phyloP scores from a whole-genome alignment of 2,888 invertebrate species.

The Callimorpha dominula region DNA sequence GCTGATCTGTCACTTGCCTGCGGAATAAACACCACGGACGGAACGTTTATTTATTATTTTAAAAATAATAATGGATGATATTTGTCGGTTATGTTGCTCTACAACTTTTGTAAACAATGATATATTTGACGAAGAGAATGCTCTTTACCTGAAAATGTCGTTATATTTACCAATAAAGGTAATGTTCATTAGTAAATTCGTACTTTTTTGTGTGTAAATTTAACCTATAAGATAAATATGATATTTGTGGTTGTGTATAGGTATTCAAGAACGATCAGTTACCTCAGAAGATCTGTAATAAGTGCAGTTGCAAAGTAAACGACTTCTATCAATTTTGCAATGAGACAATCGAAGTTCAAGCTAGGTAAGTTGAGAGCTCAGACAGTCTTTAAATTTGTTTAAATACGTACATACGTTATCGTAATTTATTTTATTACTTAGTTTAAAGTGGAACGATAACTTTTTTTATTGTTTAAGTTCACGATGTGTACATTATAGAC shows the following conservation, averaged over 20 bases:
- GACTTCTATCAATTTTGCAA: slow-evolving; percentile 91
- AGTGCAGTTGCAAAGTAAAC: slow-evolving; percentile 90
- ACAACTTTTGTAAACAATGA: slow-evolving; percentile 87
- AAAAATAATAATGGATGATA: slow-evolving; percentile 73
- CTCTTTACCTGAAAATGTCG: slow-evolving; percentile 90
- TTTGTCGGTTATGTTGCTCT: slow-evolving; percentile 82
- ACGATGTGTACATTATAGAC: background rate
- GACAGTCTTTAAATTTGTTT: slow-evolving; percentile 21
- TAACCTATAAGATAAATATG: slow-evolving; percentile 49
- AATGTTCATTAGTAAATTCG: slow-evolving; percentile 48
- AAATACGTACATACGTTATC: slow-evolving; percentile 26
- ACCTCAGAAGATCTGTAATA: slow-evolving; percentile 91
- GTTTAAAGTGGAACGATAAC: slow-evolving; percentile 5
- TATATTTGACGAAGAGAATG: slow-evolving; percentile 90
- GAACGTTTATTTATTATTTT: slow-evolving; percentile 50
- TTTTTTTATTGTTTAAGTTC: slow-evolving; percentile 4
- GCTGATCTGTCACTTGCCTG: slow-evolving; percentile 73
- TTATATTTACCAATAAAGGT: slow-evolving; percentile 92
- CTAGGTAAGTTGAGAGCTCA: slow-evolving; percentile 74
- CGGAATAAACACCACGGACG: slow-evolving; percentile 66
- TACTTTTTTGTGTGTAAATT: slow-evolving; percentile 43
- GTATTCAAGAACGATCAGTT: slow-evolving; percentile 89
- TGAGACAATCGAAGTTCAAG: slow-evolving; percentile 89
- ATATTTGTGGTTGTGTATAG: slow-evolving; percentile 72
- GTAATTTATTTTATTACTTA: slow-evolving; percentile 28